Evolutionary conservation across 2,797 vertebrate species (phyloP).

Genomic region (Clamator glandarius): DNA sequence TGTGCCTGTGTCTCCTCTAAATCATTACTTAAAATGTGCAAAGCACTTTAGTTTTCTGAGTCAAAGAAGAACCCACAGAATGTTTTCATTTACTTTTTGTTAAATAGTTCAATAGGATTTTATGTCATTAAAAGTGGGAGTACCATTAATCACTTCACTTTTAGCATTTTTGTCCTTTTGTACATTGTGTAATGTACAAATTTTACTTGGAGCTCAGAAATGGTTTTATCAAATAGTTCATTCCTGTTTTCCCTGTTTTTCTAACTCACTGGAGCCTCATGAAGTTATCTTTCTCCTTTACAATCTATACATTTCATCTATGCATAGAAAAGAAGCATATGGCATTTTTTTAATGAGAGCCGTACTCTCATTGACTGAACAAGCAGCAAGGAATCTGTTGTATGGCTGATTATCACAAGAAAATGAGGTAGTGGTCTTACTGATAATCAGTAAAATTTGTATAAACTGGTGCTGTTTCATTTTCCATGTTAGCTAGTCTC

Average conservation of each 20-base stretch:
- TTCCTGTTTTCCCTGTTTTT: neutral
- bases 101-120: neutral
- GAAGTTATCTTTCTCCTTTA: constrained; percentile 9
- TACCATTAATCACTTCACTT: neutral
- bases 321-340: constrained; percentile 34
- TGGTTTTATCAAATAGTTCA: neutral
- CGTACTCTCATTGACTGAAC: neutral
- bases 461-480: neutral
- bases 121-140: neutral
- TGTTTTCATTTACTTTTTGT: constrained; percentile 14
- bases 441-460: constrained; percentile 12
- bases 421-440: neutral
- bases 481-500: neutral
- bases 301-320: constrained; percentile 13
- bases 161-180: neutral
- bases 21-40: neutral
- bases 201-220: neutral
- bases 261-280: neutral
- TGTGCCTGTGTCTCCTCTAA: neutral
- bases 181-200: neutral
- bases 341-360: constrained; percentile 40
- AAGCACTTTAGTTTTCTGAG: neutral
- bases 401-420: constrained; percentile 22
- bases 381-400: constrained; percentile 9
- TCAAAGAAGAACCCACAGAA: neutral